Percentiles rank a stretch among this genome's conserved stretches.
phyloP scores from a whole-genome alignment of 2,888 invertebrate species.

The Clostera curtula region DNA sequence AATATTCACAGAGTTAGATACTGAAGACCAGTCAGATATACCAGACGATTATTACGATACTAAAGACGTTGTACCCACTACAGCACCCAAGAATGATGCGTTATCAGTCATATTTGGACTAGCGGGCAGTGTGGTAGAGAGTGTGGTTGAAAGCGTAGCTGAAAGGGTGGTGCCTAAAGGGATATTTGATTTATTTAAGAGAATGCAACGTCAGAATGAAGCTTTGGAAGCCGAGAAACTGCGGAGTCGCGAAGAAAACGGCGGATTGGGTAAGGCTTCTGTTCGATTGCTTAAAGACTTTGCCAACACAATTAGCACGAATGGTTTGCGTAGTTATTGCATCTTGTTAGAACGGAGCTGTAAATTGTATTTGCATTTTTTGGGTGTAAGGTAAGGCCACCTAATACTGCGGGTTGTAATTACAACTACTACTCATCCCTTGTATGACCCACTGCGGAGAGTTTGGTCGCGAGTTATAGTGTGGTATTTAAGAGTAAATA shows the following conservation, averaged over 20 bases:
- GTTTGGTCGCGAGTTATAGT: too few species aligned
- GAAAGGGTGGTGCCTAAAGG: constrained; percentile 64
- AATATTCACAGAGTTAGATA: constrained; percentile 52
- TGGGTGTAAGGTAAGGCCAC: too few species aligned
- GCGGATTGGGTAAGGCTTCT: constrained; percentile 60
- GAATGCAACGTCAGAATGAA: constrained; percentile 66
- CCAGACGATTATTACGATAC: constrained; percentile 66
- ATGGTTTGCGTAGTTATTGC: too few species aligned
- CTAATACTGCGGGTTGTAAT: too few species aligned
- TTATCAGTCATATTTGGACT: constrained; percentile 60
- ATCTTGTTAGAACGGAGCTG: too few species aligned
- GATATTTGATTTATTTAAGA: constrained; percentile 54
- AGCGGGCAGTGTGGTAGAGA: constrained; percentile 64
- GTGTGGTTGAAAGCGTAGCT: constrained; percentile 60
- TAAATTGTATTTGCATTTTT: too few species aligned
- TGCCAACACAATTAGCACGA: too few species aligned
- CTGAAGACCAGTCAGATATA: constrained; percentile 42
- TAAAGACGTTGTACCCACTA: constrained; percentile 58
- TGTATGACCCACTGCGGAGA: too few species aligned
- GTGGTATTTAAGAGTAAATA: too few species aligned
- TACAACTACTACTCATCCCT: too few species aligned
- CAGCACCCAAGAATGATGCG: constrained; percentile 57
- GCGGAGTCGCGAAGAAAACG: constrained; percentile 66
- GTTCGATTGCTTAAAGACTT: too few species aligned
- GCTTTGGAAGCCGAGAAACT: constrained; percentile 60